Percentiles rank a stretch among this genome's conserved stretches.
Evolutionary conservation across 2,113 vertebrate species (phyloP).

Genomic region (Callocephalon fimbriatum): DNA sequence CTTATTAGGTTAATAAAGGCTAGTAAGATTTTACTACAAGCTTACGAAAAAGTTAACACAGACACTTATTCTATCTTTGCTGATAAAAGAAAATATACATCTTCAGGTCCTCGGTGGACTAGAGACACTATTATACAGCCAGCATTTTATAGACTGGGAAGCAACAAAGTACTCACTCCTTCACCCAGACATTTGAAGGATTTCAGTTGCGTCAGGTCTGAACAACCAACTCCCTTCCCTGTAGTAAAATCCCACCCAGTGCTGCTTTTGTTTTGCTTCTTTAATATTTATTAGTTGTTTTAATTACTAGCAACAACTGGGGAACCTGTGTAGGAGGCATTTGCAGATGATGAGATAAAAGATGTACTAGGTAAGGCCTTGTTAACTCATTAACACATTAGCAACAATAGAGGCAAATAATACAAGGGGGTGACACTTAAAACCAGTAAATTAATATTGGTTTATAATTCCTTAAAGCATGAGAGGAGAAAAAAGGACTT

Average conservation of each 20-base stretch:
- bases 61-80: neutral
- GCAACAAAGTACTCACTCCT: neutral
- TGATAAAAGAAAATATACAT: fast-evolving
- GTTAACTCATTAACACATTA: neutral
- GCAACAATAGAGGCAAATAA: neutral
- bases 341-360: neutral
- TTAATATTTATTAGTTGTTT: neutral
- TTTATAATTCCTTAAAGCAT: neutral
- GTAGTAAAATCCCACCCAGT: neutral
- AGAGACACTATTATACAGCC: neutral
- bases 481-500: neutral
- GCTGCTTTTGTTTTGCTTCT: neutral
- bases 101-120: neutral
- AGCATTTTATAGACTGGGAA: neutral
- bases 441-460: neutral
- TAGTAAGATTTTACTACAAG: neutral
- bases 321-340: neutral
- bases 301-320: neutral
- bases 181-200: neutral
- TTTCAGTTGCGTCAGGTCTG: neutral
- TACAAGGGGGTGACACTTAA: neutral
- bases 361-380: neutral
- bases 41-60: neutral
- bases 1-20: neutral
- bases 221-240: fast-evolving